Base-by-base conservation (phyloP, 2,888 invertebrate species). In the Anarsia innoxiella region DNA sequence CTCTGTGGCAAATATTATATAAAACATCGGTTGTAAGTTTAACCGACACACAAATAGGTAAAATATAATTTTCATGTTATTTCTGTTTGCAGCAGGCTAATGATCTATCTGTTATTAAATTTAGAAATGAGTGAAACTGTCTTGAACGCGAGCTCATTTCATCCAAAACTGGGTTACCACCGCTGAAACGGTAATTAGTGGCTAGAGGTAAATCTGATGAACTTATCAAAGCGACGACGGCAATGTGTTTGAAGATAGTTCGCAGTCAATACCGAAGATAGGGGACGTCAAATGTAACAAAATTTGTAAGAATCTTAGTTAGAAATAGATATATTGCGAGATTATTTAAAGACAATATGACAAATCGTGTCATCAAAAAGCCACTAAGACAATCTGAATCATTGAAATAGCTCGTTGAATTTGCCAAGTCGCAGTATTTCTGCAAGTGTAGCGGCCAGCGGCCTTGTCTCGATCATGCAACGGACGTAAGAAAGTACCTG, bases 91-190 rank as follows among this genome's bases (percentile, higher is more conserved):
- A n/a, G n/a, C n/a, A n/a, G n/a, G n/a, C n/a, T n/a, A n/a, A n/a
- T n/a, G n/a, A n/a, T n/a, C 19, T 5, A 19, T 3, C 19, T 8
- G 19, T 19, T 5, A 19, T 5, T 19, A 19, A 5, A 19, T 19
- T 19, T 19, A 19, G 19, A 19, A 19, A 19, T 19, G 3, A 19
- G 19, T 5, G 19, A 19, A 19, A 19, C 19, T 19, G 19, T 5
- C 3, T 19, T 5, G 3, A 19, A 19, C 8, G 19, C 4, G 19
- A 27, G 33, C 26, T 25, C 14, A 13, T n/a, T 33, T 26, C 26
- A 33, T 33, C 26, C 33, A 26, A 33, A 33, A 33, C 33, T 33
- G 15, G 33, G 33, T 33, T 33, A 33, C 33, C 33, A 33, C 33
- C 33, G 33, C 25, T 26, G 26, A 26, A 32, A 23, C 11, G 10